Evolutionary conservation across 2,888 invertebrate species (phyloP), one percentile per base, ranked within the genome.

Genomic region (Notodonta dromedarius): DNA sequence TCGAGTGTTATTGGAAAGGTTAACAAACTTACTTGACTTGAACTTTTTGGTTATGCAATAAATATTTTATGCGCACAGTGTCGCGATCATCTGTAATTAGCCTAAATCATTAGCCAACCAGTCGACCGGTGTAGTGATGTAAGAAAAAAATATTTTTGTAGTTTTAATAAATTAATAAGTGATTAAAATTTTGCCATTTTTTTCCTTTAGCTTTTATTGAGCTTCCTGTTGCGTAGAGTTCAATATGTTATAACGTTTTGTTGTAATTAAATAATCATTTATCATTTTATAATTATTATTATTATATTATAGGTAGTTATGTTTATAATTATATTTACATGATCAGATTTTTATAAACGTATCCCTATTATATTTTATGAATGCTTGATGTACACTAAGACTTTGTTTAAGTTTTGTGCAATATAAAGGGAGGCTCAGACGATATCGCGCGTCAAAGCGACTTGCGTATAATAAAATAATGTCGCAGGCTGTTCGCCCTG

Each of bases 151-250:
- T 87, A 87, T 88, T 88, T 88, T 88, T 87, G 78, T 87, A 87
- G 84, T 74, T 74, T 82, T 81, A 76, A 74, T 77, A 77, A 84
- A 84, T 71, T 78, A 76, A 69, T 80, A 84, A 82, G 86, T 88
- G 85, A 89, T 87, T 80, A 79, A 63, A 69, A 77, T 84, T 86
- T 56, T 85, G 90, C 90, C 90, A 91, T 91, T 84, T 80, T 66
- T 79, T 69, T 75, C 70, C 70, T 72, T 80, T 82, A 87, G 90
- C 88, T 87, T 89, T 80, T 89, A 86, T 86, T 87, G 86, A 89
- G 88, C 88, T 77, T 78, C 75, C 76, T 76, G 81, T 87, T 86
- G 75, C 76, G 80, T 74, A 76, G 65, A 71, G 68, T 70, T 76
- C 2, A 24, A 67, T 76, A 62, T 65, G 54, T 69, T 73, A 79